A percentile compares a stretch with the other conserved stretches of the same genome.
phyloP scores from a whole-genome alignment of 2,113 vertebrate species.

The Cacatua alba region DNA sequence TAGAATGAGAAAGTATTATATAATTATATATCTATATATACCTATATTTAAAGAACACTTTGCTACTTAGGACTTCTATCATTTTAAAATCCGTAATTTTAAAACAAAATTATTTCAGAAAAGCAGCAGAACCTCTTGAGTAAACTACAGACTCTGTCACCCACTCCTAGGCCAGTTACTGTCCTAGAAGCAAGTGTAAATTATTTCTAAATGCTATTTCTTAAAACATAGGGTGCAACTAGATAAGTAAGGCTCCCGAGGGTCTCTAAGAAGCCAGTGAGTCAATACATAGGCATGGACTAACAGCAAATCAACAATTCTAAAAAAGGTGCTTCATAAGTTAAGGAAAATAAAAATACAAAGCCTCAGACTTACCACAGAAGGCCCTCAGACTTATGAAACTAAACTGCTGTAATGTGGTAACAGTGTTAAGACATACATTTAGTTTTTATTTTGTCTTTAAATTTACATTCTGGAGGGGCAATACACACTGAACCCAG shows the following conservation, averaged over 20 bases:
- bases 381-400: constrained; percentile 71
- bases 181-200: constrained; percentile 68
- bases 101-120: constrained; percentile 61
- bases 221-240: constrained; percentile 67
- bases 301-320: constrained; percentile 65
- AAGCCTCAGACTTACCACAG: constrained; percentile 67
- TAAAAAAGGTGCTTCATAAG: constrained; percentile 73
- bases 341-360: constrained; percentile 77
- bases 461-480: constrained; percentile 59
- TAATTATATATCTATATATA: not conserved
- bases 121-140: constrained; percentile 69
- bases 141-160: constrained; percentile 61
- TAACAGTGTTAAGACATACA: constrained; percentile 75
- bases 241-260: constrained; percentile 73
- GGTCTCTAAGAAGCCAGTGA: constrained; percentile 73
- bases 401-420: constrained; percentile 64
- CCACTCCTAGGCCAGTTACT: constrained; percentile 67
- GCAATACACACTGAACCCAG: constrained; percentile 68
- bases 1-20: constrained; percentile 63
- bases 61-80: constrained; percentile 28
- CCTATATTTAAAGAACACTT: constrained; percentile 50
- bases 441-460: not conserved
- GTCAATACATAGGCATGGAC: constrained; percentile 71
- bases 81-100: constrained; percentile 30
- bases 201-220: constrained; percentile 60